These are phyloP conservation scores for Acanthurus tractus DNA, from an alignment of 2,797 vertebrate species.

Conservation along the genomic window DNA sequence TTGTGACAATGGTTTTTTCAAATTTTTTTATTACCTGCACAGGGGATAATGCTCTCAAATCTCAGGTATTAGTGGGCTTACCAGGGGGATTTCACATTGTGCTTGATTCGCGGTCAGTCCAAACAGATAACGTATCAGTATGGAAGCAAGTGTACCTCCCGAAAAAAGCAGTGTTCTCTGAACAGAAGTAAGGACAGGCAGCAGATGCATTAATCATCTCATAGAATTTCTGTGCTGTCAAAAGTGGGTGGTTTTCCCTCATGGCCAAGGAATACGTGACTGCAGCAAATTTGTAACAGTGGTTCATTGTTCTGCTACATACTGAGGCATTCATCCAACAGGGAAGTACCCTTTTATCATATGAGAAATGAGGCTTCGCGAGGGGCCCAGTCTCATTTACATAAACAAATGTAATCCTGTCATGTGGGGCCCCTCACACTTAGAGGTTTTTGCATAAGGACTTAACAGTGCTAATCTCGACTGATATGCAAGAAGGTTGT, in stretches of 20 bases:
- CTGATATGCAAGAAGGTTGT: constrained; percentile 41
- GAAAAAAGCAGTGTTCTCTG: constrained; percentile 6
- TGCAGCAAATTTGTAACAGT: constrained; percentile 35
- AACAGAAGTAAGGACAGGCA: constrained; percentile 30
- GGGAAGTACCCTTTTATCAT: constrained; percentile 29
- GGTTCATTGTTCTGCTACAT: constrained; percentile 40
- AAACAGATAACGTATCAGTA: constrained; percentile 53
- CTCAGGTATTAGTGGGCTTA: constrained; percentile 81
- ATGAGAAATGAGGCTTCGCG: constrained; percentile 31
- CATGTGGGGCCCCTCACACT: constrained; percentile 20
- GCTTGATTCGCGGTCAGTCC: constrained; percentile 64
- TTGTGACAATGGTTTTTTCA: constrained; percentile 71
- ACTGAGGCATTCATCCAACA: constrained; percentile 38
- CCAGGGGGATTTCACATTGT: constrained; percentile 75
- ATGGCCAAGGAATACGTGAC: constrained; percentile 48
- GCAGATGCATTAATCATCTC: constrained; percentile 55
- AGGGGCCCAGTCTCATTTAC: constrained; percentile 36
- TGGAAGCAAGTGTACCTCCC: constrained; percentile 26
- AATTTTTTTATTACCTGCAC: constrained; percentile 66
- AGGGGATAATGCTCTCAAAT: constrained; percentile 78
- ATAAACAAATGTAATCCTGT: constrained; percentile 55
- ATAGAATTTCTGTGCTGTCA: constrained; percentile 40
- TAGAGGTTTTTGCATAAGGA: constrained; percentile 23
- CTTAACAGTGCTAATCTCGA: background rate
- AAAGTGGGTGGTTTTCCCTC: constrained; percentile 60